These are phyloP conservation scores for Serrognathus titanus DNA, from an alignment of 2,888 invertebrate genomes.

Conservation along the genomic window DNA sequence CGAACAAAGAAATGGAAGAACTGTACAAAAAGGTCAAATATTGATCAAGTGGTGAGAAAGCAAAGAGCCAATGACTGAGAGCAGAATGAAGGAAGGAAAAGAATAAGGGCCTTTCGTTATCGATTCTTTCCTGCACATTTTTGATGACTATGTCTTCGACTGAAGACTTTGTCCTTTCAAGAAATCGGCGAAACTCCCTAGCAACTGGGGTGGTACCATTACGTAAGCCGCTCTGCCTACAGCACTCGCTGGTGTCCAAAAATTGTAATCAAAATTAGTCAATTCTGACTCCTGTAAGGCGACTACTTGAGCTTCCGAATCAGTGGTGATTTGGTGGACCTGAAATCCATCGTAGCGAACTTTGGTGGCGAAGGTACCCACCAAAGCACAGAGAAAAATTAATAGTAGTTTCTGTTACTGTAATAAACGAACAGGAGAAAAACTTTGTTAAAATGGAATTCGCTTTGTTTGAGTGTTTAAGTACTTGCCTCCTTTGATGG, in stretches of 20 bases:
- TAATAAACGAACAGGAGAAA: neutral
- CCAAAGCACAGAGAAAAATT: too few species aligned
- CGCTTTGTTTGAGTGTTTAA: too few species aligned
- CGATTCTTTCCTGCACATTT: slow-evolving; percentile 56
- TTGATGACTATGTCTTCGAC: slow-evolving; percentile 49
- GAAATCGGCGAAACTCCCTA: slow-evolving; percentile 47
- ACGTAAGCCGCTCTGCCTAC: slow-evolving; percentile 50
- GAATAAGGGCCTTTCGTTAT: slow-evolving; percentile 10
- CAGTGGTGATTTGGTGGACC: slow-evolving; percentile 33
- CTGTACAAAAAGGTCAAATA: too few species aligned
- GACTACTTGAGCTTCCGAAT: slow-evolving; percentile 38
- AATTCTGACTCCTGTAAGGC: slow-evolving; percentile 45
- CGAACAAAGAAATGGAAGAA: too few species aligned
- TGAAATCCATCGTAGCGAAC: slow-evolving; percentile 29
- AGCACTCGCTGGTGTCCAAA: slow-evolving; percentile 47
- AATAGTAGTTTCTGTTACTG: neutral
- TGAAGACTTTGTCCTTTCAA: slow-evolving; percentile 45
- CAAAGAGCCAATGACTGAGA: too few species aligned
- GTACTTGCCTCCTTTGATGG: too few species aligned
- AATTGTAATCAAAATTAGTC: slow-evolving; percentile 36
- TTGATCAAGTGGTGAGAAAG: too few species aligned
- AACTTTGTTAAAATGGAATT: too few species aligned
- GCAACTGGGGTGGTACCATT: slow-evolving; percentile 58
- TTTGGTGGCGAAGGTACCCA: neutral
- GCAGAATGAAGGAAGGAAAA: too few species aligned